Base-by-base conservation (phyloP, 2,888 invertebrate genomes). In the Callimorpha dominula region DNA sequence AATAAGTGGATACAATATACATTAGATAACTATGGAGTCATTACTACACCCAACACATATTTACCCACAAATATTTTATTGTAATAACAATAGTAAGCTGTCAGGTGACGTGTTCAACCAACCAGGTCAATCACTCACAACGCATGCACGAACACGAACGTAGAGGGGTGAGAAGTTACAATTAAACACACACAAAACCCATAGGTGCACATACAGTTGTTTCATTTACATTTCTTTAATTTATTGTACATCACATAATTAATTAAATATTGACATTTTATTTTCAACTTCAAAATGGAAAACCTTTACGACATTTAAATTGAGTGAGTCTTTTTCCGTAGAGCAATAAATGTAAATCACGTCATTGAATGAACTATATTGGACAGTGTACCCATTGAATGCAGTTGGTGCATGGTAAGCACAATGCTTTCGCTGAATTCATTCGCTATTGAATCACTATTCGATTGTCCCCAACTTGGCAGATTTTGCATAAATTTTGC, bases 331-430 rank as follows among this genome's bases (percentile, higher is more conserved):
- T 88, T 90, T 90, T 85, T 75, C 83, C 82, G 83, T 75, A 67
- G 86, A 80, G 86, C 89, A 87, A 91, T 93, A 91, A 93, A 92
- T 92, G 92, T 93, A 92, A 93, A 93, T 93, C 91, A 92, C 90
- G 89, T 88, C 88, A 91, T 92, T 91, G 91, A 90, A 85, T 87
- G 88, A 90, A 89, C 89, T 91, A 88, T 87, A 91, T 90, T 90
- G 90, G 87, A 88, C 88, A 87, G 88, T 85, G 85, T 82, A 82
- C 82, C 88, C 87, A 91, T 91, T 90, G 89, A 91, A 87, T 88
- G 89, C 90, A 91, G 87, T 91, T 81, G 90, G 90, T 89, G 91
- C 92, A 91, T 87, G 89, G 91, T 89, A 89, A 90, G 91, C 90
- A 90, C 92, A 91, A 92, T 90, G 91, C 90, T 87, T 87, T 83